Percentiles rank a stretch among this genome's conserved stretches.
Conservation (phyloP, 1,140 invertebrate species). For the Centruroides vittatus region DNA sequence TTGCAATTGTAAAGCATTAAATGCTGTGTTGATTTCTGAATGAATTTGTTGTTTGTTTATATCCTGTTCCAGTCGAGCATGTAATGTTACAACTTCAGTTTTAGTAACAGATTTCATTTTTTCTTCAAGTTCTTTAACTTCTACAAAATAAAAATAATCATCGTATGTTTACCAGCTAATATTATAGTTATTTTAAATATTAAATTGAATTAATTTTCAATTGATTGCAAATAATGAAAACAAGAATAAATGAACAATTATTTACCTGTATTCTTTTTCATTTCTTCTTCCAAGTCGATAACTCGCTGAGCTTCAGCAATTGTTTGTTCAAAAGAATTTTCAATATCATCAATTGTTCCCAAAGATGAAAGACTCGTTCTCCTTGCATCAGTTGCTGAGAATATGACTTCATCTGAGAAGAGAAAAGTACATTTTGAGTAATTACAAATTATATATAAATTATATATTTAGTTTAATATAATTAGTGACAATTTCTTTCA, state of each 20-base stretch:
- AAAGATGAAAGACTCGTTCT: background rate
- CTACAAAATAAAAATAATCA: no score
- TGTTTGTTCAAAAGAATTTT: conserved; percentile 1
- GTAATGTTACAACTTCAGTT: conserved; percentile 2
- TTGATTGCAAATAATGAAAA: background rate
- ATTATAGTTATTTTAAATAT: no score
- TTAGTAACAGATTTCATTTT: no score
- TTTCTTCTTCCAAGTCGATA: background rate
- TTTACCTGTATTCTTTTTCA: background rate
- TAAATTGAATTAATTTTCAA: background rate
- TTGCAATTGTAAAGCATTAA: background rate
- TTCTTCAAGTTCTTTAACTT: no score
- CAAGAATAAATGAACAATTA: no score
- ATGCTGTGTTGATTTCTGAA: conserved; percentile 9
- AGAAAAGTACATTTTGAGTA: no score
- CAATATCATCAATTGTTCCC: background rate
- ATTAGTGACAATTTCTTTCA: no score
- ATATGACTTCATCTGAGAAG: no score
- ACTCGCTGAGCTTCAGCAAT: background rate
- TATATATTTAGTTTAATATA: no score
- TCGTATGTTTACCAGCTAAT: no score
- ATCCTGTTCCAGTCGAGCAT: conserved; percentile 11
- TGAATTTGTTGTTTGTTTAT: conserved; percentile 11
- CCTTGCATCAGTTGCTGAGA: no score
- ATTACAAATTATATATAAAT: no score